phyloP scores from a whole-genome alignment of 2,888 invertebrate species.

The Pheosia tremula region DNA sequence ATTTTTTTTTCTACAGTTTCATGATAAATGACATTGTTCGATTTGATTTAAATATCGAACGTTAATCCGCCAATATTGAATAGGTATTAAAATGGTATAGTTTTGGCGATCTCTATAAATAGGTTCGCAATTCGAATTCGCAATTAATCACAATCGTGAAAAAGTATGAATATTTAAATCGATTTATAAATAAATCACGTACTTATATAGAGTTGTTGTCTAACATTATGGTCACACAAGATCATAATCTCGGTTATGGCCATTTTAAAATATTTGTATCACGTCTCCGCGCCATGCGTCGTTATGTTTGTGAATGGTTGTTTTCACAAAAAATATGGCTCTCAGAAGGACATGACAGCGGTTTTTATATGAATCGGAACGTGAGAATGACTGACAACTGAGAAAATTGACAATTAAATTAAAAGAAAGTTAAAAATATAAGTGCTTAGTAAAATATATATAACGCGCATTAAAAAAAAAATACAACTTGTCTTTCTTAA shows the following conservation, averaged over 20 bases:
- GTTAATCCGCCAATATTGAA: neutral
- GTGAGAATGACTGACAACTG: constrained; percentile 62
- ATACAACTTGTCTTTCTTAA: too few species aligned
- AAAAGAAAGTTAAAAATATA: constrained; percentile 34
- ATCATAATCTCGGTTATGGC: constrained; percentile 70
- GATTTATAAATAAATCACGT: constrained; percentile 69
- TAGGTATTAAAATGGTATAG: too few species aligned
- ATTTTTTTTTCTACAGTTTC: too few species aligned
- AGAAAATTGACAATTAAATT: constrained; percentile 34
- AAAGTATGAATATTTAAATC: constrained; percentile 36
- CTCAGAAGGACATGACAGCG: constrained; percentile 59
- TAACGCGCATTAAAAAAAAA: neutral
- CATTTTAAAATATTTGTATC: constrained; percentile 73
- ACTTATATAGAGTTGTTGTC: constrained; percentile 70
- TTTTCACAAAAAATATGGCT: constrained; percentile 63
- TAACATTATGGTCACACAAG: constrained; percentile 69
- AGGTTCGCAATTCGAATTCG: too few species aligned
- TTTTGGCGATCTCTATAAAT: neutral
- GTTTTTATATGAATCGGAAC: constrained; percentile 60
- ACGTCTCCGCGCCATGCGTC: constrained; percentile 76
- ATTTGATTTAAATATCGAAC: neutral
- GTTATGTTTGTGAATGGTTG: constrained; percentile 62
- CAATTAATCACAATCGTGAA: constrained; percentile 12
- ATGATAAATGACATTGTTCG: neutral
- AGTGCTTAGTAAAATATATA: neutral